Conservation (phyloP, 2,797 vertebrate species). For the Melanotaenia nigrans region DNA sequence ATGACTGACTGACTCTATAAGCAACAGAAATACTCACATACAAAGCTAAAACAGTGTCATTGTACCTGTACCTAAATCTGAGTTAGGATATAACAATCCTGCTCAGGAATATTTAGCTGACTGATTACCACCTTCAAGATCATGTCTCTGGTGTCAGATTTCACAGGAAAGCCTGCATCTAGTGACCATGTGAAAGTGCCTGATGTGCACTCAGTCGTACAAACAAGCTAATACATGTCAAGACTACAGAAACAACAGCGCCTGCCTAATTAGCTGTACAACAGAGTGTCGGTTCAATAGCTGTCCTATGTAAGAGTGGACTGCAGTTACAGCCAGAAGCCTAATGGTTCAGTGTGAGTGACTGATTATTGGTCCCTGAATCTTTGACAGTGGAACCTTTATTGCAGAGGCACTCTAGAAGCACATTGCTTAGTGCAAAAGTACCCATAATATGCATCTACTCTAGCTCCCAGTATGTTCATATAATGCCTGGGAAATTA, state of each 20-base stretch:
- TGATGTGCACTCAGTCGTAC: slow-evolving; percentile 62
- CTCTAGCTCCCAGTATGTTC: slow-evolving; percentile 23
- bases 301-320: slow-evolving; percentile 67
- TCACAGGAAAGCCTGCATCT: slow-evolving; percentile 32
- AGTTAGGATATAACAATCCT: neutral
- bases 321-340: slow-evolving; percentile 66
- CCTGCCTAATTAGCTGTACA: slow-evolving; percentile 78
- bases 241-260: slow-evolving; percentile 66
- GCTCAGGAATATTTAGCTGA: slow-evolving; percentile 2
- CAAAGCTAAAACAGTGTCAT: neutral
- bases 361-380: slow-evolving; percentile 68
- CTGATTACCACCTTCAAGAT: slow-evolving; percentile 28
- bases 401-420: slow-evolving; percentile 52
- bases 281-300: slow-evolving; percentile 77
- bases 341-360: slow-evolving; percentile 78
- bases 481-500: slow-evolving; percentile 14
- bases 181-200: slow-evolving; percentile 58
- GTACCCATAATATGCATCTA: slow-evolving; percentile 15
- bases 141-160: slow-evolving; percentile 18
- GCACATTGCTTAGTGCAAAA: slow-evolving; percentile 33
- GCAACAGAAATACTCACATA: neutral
- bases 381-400: slow-evolving; percentile 68
- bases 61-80: neutral
- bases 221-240: slow-evolving; percentile 72
- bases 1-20: too few species aligned